phyloP scores from a whole-genome alignment of 2,797 vertebrate species.

The Gymnopithys bicolor region DNA sequence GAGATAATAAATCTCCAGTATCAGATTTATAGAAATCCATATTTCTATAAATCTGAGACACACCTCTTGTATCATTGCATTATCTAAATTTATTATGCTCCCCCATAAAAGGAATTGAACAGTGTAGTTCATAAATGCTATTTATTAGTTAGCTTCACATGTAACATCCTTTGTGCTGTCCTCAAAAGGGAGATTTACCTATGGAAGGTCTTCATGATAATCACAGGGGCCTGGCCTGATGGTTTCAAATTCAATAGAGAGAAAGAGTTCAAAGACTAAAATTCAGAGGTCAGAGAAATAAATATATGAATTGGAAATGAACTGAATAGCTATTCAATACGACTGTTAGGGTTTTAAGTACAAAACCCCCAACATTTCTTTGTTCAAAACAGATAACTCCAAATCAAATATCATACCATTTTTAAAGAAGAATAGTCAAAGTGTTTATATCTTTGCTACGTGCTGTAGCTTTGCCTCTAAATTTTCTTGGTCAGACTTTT shows the following conservation, averaged over 20 bases:
- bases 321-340: neutral
- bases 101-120: neutral
- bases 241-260: neutral
- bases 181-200: neutral
- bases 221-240: neutral
- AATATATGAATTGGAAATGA: neutral
- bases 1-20: neutral
- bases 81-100: neutral
- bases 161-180: neutral
- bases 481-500: neutral
- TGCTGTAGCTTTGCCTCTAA: neutral
- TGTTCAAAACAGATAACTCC: neutral
- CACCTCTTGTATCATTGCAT: neutral
- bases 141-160: neutral
- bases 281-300: neutral
- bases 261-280: neutral
- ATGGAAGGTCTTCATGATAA: neutral
- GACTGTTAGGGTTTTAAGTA: neutral
- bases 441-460: neutral
- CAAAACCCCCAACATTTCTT: neutral
- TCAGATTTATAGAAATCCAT: neutral
- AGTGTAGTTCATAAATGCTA: neutral
- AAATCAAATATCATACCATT: neutral
- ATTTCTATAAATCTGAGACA: neutral
- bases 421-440: neutral